phyloP scores from a whole-genome alignment of 2,888 invertebrate species.

The Heliconius charithonia region DNA sequence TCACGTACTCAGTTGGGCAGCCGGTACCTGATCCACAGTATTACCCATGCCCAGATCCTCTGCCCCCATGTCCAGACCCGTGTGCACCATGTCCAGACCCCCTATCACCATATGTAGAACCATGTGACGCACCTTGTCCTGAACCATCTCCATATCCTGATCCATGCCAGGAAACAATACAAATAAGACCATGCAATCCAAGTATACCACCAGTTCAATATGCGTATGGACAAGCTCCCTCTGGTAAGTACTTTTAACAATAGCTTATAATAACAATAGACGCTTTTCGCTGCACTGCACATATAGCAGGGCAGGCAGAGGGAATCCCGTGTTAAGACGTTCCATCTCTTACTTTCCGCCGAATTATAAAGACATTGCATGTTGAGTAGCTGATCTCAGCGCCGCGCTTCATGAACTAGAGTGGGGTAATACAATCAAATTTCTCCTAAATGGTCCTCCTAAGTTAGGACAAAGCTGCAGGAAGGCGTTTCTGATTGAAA shows the following conservation, averaged over 20 bases:
- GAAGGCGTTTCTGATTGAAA: no score
- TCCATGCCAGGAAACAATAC: conserved; percentile 47
- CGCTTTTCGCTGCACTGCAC: no score
- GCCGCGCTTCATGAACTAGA: no score
- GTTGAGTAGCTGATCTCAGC: no score
- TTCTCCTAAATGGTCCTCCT: no score
- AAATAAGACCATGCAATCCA: conserved; percentile 62
- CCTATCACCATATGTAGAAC: background rate
- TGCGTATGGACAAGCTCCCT: conserved; percentile 62
- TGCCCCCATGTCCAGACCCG: conserved; percentile 24
- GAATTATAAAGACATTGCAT: no score
- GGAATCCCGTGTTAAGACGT: no score
- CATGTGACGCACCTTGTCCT: conserved; percentile 37
- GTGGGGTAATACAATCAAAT: no score
- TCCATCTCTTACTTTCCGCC: no score
- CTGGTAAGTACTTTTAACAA: conserved; percentile 53
- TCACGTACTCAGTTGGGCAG: conserved; percentile 62
- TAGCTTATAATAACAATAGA: no score
- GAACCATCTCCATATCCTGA: conserved; percentile 37
- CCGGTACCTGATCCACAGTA: conserved; percentile 58
- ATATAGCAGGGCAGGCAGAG: no score
- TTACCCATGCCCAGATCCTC: conserved; percentile 30
- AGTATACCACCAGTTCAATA: conserved; percentile 56
- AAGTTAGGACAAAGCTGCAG: no score
- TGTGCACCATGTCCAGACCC: conserved; percentile 20